Percentiles rank a stretch among this genome's conserved stretches.
Conservation (phyloP, 2,113 vertebrate species). For the Ochotona curzoniae region DNA sequence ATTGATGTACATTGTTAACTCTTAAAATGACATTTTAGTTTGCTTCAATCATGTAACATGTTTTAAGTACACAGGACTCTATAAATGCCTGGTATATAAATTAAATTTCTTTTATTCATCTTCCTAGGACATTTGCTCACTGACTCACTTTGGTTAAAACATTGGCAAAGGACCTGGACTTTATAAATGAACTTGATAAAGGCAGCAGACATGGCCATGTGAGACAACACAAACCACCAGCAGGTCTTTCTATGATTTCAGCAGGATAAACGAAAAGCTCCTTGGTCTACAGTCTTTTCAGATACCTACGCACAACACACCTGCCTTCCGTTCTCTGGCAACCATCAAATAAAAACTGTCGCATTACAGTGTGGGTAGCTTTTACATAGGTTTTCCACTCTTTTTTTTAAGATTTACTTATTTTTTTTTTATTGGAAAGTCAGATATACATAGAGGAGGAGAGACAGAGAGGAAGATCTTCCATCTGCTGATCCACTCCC, state of each 20-base stretch:
- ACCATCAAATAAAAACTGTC: constrained; percentile 28
- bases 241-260: neutral
- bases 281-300: neutral
- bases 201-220: neutral
- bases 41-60: neutral
- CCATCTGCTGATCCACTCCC: too few species aligned
- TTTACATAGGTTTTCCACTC: neutral
- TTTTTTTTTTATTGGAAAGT: too few species aligned
- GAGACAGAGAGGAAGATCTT: too few species aligned
- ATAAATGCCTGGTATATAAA: neutral
- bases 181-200: constrained; percentile 13
- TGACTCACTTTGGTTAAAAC: constrained; percentile 13
- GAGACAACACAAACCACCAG: neutral
- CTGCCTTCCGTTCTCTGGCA: neutral
- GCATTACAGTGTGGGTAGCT: neutral
- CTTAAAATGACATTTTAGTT: constrained; percentile 17
- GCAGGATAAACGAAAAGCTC: neutral
- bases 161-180: neutral
- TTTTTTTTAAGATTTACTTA: neutral
- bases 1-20: neutral
- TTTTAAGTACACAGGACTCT: neutral
- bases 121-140: neutral
- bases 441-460: too few species aligned
- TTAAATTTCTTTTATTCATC: neutral
- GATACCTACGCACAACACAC: neutral